Evolutionary conservation across 2,888 invertebrate species (phyloP).

Genomic region (Aplocera efformata): DNA sequence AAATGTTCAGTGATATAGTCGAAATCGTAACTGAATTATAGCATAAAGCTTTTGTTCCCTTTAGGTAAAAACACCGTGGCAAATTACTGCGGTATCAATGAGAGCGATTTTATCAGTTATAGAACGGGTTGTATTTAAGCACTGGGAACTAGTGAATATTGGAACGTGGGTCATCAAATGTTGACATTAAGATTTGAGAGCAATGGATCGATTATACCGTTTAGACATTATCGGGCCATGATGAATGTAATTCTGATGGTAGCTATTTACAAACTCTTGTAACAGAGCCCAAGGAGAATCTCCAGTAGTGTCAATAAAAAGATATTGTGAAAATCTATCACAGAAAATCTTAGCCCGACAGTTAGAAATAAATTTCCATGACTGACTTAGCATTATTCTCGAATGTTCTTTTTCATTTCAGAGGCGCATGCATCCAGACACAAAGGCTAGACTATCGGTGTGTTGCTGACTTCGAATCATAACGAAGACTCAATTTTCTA

Average conservation of each 20-base stretch:
- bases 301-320: neutral
- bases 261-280: conserved; percentile 28
- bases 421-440: conserved; percentile 80
- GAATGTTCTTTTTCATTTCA: conserved; percentile 76
- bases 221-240: conserved; percentile 58
- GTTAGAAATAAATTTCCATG: conserved; percentile 72
- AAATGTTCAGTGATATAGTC: too few relatives aligned
- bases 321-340: conserved; percentile 34
- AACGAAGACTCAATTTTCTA: conserved; percentile 41
- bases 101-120: too few relatives aligned
- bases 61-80: too few relatives aligned
- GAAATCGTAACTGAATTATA: too few relatives aligned
- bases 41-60: too few relatives aligned
- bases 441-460: conserved; percentile 74
- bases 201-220: conserved; percentile 64
- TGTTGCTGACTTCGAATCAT: conserved; percentile 68
- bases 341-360: conserved; percentile 47
- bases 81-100: too few relatives aligned
- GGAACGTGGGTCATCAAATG: conserved; percentile 50
- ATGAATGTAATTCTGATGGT: conserved; percentile 47
- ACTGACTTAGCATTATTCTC: conserved; percentile 78
- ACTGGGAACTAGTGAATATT: conserved; percentile 59
- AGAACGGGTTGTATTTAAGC: conserved; percentile 8
- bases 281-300: neutral
- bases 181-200: conserved; percentile 35